Base-by-base conservation (phyloP, 2,113 vertebrate genomes). In the Stegostoma tigrinum region DNA sequence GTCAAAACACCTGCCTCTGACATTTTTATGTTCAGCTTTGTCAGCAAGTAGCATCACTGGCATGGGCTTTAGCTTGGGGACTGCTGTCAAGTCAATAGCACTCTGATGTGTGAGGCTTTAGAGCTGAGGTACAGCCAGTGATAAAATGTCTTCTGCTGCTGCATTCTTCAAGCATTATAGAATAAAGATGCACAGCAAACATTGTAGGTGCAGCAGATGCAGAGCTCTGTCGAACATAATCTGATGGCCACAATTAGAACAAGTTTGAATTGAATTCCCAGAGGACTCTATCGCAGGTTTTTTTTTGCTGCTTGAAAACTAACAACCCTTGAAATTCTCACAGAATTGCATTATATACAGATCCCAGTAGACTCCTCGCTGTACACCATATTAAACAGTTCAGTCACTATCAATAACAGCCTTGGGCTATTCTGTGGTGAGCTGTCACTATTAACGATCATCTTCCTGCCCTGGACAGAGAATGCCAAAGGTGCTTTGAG, bases 281-380 rank as follows among this genome's bases (percentile, higher is more conserved):
- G 30, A 64, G 89, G 89, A 64, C 15, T 12, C 5, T 91, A 55
- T 61, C 64, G 19, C 55, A 91, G 55, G 89, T 66, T 64, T 91
- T 30, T 5, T 64, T 61, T 5, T 38, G 89, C 89, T 91, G 89
- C 89, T 55, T 91, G 55, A n/a, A 91, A 64, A 91, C 55, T 91
- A 91, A 91, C 89, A 64, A 91, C 89, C 87, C 55, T 91, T 91
- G 55, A 91, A 91, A 64, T 55, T 91, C 89, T 91, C 89, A 64
- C 30, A 64, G 87, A 90, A 90, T 90, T 90, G 12, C 34, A 90
- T 90, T 55, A 90, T 61, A 30, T 61, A 30, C 89, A 34, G 55
- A 4, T 91, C 89, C 55, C 89, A 91, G 55, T 91, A 38, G 89
- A 64, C 34, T 38, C 55, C 30, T 7, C 30, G 55, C 61, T 64